Evolutionary conservation across 2,888 invertebrate species (phyloP).

Genomic region (Empis stercorea): DNA sequence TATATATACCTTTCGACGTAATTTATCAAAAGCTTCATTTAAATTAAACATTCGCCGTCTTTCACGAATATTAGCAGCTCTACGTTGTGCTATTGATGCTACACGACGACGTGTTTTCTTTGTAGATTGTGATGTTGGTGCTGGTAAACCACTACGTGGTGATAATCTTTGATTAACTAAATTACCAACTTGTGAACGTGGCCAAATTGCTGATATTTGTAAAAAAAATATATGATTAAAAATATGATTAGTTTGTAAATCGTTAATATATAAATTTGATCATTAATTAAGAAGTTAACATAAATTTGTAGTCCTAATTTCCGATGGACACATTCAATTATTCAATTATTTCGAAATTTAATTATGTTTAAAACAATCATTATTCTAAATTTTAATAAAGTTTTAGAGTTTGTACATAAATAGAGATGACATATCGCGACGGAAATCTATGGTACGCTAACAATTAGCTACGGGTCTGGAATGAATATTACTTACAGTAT

Average conservation of each 20-base stretch:
- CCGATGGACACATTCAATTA: no score
- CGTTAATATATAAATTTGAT: no score
- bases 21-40: slow-evolving; percentile 89
- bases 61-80: slow-evolving; percentile 88
- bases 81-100: slow-evolving; percentile 77
- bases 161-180: slow-evolving; percentile 32
- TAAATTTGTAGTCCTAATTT: not conserved
- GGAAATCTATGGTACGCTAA: no score
- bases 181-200: slow-evolving; percentile 42
- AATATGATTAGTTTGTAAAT: not conserved
- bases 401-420: no score
- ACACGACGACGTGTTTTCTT: slow-evolving; percentile 79
- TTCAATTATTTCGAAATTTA: no score
- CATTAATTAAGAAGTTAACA: no score
- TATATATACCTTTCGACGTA: slow-evolving; percentile 63
- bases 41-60: slow-evolving; percentile 88
- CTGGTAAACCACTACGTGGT: slow-evolving; percentile 20
- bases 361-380: no score
- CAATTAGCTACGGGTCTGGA: no score
- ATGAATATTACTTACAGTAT: no score
- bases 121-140: slow-evolving; percentile 32
- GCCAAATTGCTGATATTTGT: slow-evolving; percentile 37
- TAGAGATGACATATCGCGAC: no score
- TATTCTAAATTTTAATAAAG: no score
- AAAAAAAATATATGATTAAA: not conserved